Base-by-base conservation (phyloP, 1,140 invertebrate genomes). In the Augochlora pura region DNA sequence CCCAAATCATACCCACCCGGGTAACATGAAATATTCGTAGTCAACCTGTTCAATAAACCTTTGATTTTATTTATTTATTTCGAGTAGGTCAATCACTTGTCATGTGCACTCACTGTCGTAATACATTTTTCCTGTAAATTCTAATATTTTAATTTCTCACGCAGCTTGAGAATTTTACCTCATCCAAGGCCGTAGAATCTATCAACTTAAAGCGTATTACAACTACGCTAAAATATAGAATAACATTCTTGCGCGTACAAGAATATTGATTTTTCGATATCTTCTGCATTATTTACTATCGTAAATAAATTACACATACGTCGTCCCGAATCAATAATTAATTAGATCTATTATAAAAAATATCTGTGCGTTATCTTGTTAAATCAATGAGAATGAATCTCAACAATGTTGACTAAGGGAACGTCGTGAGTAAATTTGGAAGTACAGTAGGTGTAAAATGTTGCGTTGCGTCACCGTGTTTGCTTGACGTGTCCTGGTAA, bases 231-330 rank as follows among this genome's bases (percentile, higher is more conserved):
- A 4, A 25, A 25, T 27, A 10, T 60, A 60, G 5, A 38, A 7
- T 38, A 21, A 8, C 14, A 32, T 38, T 39, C 8, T 38, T 64
- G 10, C 32, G 10, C 3, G 10, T 10, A 7, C 18, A 27, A 16
- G 39, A 16, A 39, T 75, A 67, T 75, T 23, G 73, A 67, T 67
- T 75, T 75, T 75, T 57, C 39, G 54, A 54, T 75, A 57, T 25
- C 12, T n/a, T 8, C 23, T 42, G 23, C 21, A 67, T 57, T 57
- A 57, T 75, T 18, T 38, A 16, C 38, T 21, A 8, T 42, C n/a
- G 38, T 42, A 65, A 65, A 23, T 65, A 65, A 42, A 9, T 21
- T 7, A 64, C 2, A 18, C 2, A 39, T 5, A 2, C 32, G 10
- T 21, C 39, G 5, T 1, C 9, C 6, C 14, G 27, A 27, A 10